Conservation (phyloP, 2,888 invertebrate genomes). For the Nymphalis urticae region DNA sequence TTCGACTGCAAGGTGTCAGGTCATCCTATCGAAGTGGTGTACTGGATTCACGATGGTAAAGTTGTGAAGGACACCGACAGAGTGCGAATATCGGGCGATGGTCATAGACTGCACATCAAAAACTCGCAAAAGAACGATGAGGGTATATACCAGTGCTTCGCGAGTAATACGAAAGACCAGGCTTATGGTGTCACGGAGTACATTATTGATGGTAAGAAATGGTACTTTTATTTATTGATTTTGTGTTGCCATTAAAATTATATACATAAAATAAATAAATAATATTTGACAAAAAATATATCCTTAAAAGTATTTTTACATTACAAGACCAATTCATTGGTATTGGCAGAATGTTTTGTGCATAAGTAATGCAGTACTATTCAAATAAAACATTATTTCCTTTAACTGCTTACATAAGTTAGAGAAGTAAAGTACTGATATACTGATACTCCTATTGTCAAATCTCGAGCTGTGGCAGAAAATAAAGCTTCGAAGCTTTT, state of each 20-base stretch:
- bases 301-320: no score
- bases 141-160: slow-evolving; percentile 96
- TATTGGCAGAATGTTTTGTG: no score
- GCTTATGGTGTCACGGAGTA: slow-evolving; percentile 91
- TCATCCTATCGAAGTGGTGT: slow-evolving; percentile 89
- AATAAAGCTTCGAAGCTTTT: slow-evolving; percentile 6
- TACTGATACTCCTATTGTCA: neutral
- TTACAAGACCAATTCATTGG: no score
- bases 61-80: slow-evolving; percentile 82
- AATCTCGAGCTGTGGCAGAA: slow-evolving; percentile 8
- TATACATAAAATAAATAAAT: no score
- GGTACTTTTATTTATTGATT: neutral
- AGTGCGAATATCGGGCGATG: slow-evolving; percentile 77
- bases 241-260: no score
- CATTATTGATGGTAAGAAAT: slow-evolving; percentile 86
- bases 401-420: no score
- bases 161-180: slow-evolving; percentile 91
- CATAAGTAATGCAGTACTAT: no score
- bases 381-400: no score
- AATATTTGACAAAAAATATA: no score
- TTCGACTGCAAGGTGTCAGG: slow-evolving; percentile 94
- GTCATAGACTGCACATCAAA: slow-evolving; percentile 81
- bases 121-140: slow-evolving; percentile 90
- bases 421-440: neutral
- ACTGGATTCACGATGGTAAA: slow-evolving; percentile 91